Conservation (phyloP, 2,888 invertebrate genomes). For the Crossocerus cetratus region DNA sequence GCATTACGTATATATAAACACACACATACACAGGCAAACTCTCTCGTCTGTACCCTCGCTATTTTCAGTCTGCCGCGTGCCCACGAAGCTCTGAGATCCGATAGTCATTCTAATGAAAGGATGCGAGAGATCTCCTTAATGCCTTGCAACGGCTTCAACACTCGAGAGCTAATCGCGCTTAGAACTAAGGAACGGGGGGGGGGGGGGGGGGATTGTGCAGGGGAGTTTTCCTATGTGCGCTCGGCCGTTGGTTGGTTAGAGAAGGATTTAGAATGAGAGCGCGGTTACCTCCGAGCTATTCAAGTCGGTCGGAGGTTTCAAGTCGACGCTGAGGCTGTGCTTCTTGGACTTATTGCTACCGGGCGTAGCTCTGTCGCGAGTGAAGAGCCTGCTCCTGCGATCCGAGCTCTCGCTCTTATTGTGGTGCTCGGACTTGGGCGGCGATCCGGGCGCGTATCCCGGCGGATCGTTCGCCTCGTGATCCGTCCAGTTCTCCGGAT, state of each 20-base stretch:
- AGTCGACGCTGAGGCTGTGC: slow-evolving; percentile 79
- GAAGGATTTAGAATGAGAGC: not conserved
- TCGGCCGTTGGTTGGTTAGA: not conserved
- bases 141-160: not conserved
- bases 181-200: not conserved
- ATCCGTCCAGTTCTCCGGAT: slow-evolving; percentile 81
- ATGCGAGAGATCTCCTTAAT: not conserved
- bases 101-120: not conserved
- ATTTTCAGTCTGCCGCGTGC: not conserved
- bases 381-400: slow-evolving; percentile 81
- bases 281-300: slow-evolving; percentile 70
- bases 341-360: slow-evolving; percentile 81
- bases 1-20: not conserved
- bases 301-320: slow-evolving; percentile 72
- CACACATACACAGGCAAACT: too few species aligned
- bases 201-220: not conserved
- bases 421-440: slow-evolving; percentile 80
- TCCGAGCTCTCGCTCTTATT: slow-evolving; percentile 77
- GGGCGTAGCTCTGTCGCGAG: slow-evolving; percentile 76
- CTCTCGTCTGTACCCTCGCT: not conserved
- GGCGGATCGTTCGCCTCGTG: slow-evolving; percentile 84
- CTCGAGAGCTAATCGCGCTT: not conserved
- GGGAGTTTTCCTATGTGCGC: not conserved
- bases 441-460: slow-evolving; percentile 80
- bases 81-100: not conserved